Evolutionary conservation across 2,797 vertebrate species (phyloP).

Genomic region (Chanos chanos): DNA sequence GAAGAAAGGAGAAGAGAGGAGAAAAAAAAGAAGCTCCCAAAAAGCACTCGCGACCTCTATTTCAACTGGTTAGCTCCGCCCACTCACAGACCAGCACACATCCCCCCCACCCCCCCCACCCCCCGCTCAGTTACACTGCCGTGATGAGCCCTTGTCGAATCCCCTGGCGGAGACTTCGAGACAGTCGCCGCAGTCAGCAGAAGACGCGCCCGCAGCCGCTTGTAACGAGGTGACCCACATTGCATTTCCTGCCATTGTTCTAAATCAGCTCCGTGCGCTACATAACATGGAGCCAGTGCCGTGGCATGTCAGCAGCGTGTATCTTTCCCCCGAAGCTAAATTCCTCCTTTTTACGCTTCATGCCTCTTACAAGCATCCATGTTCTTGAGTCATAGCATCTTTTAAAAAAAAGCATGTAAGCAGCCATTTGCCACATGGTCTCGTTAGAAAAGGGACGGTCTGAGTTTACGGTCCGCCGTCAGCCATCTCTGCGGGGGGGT

Average conservation of each 20-base stretch:
- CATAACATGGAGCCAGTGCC: constrained; percentile 58
- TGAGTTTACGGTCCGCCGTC: too few species aligned
- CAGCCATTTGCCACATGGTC: constrained; percentile 9
- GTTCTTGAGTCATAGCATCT: constrained; percentile 12
- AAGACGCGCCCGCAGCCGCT: constrained; percentile 9
- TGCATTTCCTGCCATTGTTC: constrained; percentile 54
- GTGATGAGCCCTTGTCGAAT: neutral
- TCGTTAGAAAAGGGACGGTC: neutral
- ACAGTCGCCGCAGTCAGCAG: neutral
- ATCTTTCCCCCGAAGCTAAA: constrained; percentile 51
- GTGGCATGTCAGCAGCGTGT: constrained; percentile 63
- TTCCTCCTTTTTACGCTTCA: constrained; percentile 18
- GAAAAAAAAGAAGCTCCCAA: constrained; percentile 1
- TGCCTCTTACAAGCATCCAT: constrained; percentile 1
- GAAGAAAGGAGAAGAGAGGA: constrained; percentile 2
- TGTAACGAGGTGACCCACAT: constrained; percentile 70
- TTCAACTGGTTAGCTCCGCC: neutral
- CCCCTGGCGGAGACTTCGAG: too few species aligned
- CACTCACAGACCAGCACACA: constrained; percentile 40
- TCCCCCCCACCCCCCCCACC: neutral
- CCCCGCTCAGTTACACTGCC: neutral
- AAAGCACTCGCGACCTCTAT: constrained; percentile 16
- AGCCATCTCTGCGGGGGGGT: too few species aligned
- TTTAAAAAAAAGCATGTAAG: constrained; percentile 20
- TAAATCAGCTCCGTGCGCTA: constrained; percentile 60